Evolutionary conservation across 1,140 invertebrate species (phyloP).

Genomic region (Hydropsyche tenuis): DNA sequence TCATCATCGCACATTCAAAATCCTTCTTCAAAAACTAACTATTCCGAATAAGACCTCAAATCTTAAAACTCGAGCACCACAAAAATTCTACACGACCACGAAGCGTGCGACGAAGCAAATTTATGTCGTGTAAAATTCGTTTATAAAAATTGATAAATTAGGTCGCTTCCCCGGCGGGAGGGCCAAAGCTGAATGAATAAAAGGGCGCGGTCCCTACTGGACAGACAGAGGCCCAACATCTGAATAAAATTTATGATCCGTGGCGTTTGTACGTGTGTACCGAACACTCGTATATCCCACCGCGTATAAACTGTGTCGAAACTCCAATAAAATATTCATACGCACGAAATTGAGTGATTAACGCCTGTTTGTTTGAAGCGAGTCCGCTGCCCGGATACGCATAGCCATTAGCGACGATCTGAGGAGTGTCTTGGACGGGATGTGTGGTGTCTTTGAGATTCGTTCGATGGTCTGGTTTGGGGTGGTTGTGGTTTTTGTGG

Average conservation of each 20-base stretch:
- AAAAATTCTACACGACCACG: no score
- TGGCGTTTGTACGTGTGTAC: conserved; percentile 15
- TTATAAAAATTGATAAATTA: conserved; percentile 21
- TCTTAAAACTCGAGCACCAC: no score
- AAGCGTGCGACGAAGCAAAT: background rate
- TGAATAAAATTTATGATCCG: conserved; percentile 40
- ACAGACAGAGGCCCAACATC: conserved; percentile 12
- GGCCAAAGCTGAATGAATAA: no score
- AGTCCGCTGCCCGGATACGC: background rate
- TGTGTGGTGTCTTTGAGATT: no score
- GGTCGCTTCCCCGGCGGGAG: background rate
- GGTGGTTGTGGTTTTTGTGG: no score
- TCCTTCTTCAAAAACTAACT: no score
- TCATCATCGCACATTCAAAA: no score
- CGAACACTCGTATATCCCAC: no score
- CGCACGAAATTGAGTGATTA: conserved; percentile 41
- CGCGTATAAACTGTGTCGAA: conserved; percentile 12
- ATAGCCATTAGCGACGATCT: background rate
- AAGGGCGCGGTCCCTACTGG: conserved; percentile 9
- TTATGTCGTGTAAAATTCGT: background rate
- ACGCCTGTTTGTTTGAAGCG: conserved; percentile 17
- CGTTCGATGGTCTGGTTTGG: no score
- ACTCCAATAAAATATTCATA: conserved; percentile 36
- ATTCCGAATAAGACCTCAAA: no score
- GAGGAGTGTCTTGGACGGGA: background rate